These are phyloP conservation scores for Thalassarche chlororhynchos DNA, from an alignment of 2,113 vertebrate species.

Conservation along the genomic window DNA sequence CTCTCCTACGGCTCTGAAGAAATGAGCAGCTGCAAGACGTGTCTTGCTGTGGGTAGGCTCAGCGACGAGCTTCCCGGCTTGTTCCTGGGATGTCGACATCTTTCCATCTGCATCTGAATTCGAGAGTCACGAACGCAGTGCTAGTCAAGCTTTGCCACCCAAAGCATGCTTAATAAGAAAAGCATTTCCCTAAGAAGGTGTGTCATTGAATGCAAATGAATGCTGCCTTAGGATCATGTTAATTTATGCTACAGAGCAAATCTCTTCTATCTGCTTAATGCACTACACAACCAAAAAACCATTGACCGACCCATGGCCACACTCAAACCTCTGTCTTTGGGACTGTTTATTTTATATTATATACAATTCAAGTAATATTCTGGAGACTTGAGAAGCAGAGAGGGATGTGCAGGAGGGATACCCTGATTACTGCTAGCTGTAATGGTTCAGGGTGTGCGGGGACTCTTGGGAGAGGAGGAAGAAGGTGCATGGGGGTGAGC, in stretches of 20 bases:
- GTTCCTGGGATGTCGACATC: neutral
- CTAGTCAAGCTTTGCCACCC: neutral
- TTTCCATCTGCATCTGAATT: slow-evolving; percentile 20
- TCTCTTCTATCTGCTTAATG: neutral
- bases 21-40: slow-evolving; percentile 15
- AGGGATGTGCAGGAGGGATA: neutral
- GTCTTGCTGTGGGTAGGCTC: slow-evolving; percentile 12
- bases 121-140: neutral
- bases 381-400: neutral
- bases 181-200: neutral
- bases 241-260: neutral
- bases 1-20: neutral
- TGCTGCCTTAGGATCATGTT: neutral
- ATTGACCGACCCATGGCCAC: neutral
- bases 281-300: neutral
- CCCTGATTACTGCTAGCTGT: neutral
- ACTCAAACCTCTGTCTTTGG: neutral
- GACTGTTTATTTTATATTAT: neutral
- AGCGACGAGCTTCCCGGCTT: neutral
- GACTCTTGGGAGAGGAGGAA: neutral
- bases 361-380: neutral
- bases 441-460: rapidly evolving
- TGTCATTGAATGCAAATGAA: neutral
- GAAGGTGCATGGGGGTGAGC: neutral
- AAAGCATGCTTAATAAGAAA: neutral